These are phyloP conservation scores for Aselliscus stoliczkanus DNA, from an alignment of 2,797 vertebrate genomes.

Conservation along the genomic window DNA sequence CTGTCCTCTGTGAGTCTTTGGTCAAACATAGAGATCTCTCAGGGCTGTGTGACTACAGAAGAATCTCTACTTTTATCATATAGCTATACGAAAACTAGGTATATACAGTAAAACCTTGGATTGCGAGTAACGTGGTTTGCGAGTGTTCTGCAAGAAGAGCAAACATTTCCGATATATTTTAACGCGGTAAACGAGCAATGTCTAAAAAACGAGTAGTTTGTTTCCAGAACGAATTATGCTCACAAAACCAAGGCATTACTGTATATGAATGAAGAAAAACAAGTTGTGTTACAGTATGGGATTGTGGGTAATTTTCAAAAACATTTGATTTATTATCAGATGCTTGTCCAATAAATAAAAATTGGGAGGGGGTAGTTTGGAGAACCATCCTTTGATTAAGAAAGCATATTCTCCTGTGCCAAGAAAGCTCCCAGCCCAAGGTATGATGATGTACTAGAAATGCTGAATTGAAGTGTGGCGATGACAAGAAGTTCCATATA, in stretches of 20 bases:
- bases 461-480: background rate
- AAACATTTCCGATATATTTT: no score
- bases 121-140: no score
- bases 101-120: background rate
- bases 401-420: background rate
- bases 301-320: background rate
- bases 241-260: no score
- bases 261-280: no score
- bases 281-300: no score
- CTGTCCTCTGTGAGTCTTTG: background rate
- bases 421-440: background rate
- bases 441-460: background rate
- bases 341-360: constrained; percentile 1
- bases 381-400: constrained; percentile 4
- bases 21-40: background rate
- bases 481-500: background rate
- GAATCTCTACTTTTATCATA: background rate
- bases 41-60: background rate
- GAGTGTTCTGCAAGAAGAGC: no score
- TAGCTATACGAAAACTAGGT: background rate
- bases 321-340: background rate
- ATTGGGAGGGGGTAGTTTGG: background rate
- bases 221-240: no score
- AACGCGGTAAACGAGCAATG: no score
- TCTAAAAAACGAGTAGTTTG: no score